These are phyloP conservation scores for Mnemiopsis leidyi DNA, from an alignment of 37 sponge, comb jelly and placozoan genomes.

Conservation along the genomic window DNA sequence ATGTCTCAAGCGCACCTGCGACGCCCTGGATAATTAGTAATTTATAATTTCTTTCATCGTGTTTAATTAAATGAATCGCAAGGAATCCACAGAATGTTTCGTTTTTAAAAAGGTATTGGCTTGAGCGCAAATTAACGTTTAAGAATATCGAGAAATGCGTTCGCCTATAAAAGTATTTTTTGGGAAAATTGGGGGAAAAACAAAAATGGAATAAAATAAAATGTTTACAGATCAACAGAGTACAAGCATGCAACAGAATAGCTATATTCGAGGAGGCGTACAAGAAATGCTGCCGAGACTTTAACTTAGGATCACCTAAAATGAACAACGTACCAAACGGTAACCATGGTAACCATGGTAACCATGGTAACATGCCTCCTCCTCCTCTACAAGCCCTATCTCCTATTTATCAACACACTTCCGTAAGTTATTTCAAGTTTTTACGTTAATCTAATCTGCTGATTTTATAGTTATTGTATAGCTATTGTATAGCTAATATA, in stretches of 20 bases:
- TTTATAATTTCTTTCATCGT: too few relatives aligned
- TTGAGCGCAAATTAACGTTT: too few relatives aligned
- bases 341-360: not conserved
- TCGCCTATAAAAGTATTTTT: too few relatives aligned
- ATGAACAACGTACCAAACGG: not conserved
- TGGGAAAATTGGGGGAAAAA: too few relatives aligned
- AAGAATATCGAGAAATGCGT: too few relatives aligned
- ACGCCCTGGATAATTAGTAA: too few relatives aligned
- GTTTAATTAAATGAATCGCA: too few relatives aligned
- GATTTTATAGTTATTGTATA: too few relatives aligned
- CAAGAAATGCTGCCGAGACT: conserved; percentile 38
- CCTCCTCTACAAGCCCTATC: conserved; percentile 3
- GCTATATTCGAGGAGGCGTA: conserved; percentile 48
- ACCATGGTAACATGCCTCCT: not conserved
- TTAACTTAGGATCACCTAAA: not conserved
- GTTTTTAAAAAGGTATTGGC: not conserved
- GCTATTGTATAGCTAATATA: too few relatives aligned
- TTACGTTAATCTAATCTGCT: too few relatives aligned
- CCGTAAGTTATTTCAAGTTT: not conserved
- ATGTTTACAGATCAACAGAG: conserved; percentile 63
- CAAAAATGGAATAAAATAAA: too few relatives aligned
- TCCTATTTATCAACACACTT: conserved; percentile 3
- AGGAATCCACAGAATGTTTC: not conserved
- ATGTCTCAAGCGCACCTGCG: too few relatives aligned
- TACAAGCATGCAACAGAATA: conserved; percentile 42